Conservation (phyloP, 1,140 invertebrate genomes). For the Heliconius himera region DNA sequence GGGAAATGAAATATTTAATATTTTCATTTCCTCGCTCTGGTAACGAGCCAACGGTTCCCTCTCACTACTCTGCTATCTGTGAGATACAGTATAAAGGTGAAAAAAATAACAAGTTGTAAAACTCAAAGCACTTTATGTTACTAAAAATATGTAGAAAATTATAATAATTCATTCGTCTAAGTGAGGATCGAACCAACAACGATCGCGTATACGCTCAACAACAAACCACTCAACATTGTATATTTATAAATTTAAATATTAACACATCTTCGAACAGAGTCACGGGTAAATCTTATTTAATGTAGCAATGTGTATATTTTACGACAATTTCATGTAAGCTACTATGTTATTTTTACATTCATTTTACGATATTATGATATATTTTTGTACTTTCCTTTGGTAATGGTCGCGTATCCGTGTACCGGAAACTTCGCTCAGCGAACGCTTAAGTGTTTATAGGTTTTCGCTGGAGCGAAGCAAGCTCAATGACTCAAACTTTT, state of each 20-base stretch:
- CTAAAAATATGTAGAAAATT: no score
- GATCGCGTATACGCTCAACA: no score
- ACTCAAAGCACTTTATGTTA: no score
- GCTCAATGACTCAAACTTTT: background rate
- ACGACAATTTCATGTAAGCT: background rate
- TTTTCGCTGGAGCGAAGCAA: background rate
- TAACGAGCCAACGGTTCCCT: no score
- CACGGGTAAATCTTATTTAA: background rate
- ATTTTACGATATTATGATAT: constrained; percentile 2
- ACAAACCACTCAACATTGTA: background rate
- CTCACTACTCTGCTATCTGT: no score
- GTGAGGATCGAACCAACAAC: no score
- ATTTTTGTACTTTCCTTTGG: background rate
- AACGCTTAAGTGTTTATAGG: constrained; percentile 12
- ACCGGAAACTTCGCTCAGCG: constrained; percentile 20
- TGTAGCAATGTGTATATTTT: background rate
- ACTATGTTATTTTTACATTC: background rate
- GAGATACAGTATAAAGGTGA: no score
- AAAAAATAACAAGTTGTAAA: no score
- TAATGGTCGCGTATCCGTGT: background rate
- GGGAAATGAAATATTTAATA: no score
- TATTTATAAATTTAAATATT: background rate
- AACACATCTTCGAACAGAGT: background rate
- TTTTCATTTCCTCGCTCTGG: no score
- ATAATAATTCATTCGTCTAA: no score